These are phyloP conservation scores for Muscidifurax raptorellus DNA, from an alignment of 1,140 invertebrate genomes.

Conservation along the genomic window DNA sequence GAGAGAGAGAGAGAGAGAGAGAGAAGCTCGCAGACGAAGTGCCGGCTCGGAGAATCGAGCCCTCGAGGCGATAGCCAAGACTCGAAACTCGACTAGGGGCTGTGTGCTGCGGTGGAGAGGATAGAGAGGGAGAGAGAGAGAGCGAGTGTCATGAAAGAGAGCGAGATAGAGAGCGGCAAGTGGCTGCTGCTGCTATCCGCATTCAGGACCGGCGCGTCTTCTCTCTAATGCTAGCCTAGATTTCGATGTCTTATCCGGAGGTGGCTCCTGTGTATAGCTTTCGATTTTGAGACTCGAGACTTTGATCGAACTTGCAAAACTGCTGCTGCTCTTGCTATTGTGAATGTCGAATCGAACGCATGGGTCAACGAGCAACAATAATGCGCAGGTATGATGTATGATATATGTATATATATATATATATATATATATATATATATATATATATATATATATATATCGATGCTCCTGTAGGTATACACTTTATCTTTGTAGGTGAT, in stretches of 20 bases:
- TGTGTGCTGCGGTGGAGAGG: conserved; percentile 21
- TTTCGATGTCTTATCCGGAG: conserved; percentile 37
- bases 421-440: no score
- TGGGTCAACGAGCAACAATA: no score
- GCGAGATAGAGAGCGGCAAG: conserved; percentile 25
- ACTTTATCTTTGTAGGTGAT: no score
- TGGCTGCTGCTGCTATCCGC: conserved; percentile 28
- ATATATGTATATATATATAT: no score
- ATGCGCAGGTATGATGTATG: no score
- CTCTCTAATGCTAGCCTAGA: conserved; percentile 4
- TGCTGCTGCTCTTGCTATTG: no score
- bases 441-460: no score
- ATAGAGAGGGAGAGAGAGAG: conserved; percentile 33
- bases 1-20: conserved; percentile 1
- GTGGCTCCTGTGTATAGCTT: background rate
- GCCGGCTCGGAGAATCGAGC: conserved; percentile 49
- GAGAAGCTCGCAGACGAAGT: background rate
- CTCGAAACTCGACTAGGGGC: conserved; percentile 32
- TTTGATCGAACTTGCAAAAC: background rate
- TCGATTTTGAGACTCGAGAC: background rate
- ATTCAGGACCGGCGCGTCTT: conserved; percentile 12
- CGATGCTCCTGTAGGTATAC: no score
- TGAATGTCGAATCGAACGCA: no score
- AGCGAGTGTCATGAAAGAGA: conserved; percentile 12
- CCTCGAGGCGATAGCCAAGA: conserved; percentile 38